phyloP scores from a whole-genome alignment of 2,888 invertebrate species.

The Dendrolimus pini region DNA sequence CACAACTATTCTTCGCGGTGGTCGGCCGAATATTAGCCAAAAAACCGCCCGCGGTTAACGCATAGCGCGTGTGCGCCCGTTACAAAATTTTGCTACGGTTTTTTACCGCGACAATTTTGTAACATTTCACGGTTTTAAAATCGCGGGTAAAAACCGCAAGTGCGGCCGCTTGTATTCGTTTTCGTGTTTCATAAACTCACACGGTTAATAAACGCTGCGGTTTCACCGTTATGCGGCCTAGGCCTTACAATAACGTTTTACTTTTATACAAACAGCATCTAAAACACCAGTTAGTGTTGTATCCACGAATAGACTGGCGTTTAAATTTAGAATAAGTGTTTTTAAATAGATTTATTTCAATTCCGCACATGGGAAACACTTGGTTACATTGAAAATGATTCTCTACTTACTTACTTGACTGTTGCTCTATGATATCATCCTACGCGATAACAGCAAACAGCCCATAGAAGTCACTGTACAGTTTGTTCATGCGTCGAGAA shows the following conservation, averaged over 20 bases:
- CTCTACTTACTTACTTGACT: slow-evolving; percentile 9
- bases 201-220: too few species aligned
- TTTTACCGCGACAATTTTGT: too few species aligned
- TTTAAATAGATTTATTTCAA: neutral
- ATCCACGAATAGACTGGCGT: neutral
- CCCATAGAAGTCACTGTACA: slow-evolving; percentile 10
- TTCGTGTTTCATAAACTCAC: too few species aligned
- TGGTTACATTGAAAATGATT: slow-evolving; percentile 10
- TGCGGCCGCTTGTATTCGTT: too few species aligned
- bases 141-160: too few species aligned
- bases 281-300: neutral
- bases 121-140: too few species aligned
- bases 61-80: too few species aligned
- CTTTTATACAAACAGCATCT: neutral
- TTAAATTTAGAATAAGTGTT: neutral
- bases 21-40: too few species aligned
- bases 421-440: slow-evolving; percentile 18
- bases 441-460: slow-evolving; percentile 12
- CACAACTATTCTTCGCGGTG: too few species aligned
- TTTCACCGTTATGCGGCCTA: too few species aligned
- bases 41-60: too few species aligned
- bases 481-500: slow-evolving; percentile 3
- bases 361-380: slow-evolving; percentile 6
- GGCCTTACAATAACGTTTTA: neutral
- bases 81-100: too few species aligned